phyloP scores from a whole-genome alignment of 2,888 invertebrate genomes.

The Eurytoma californica region DNA sequence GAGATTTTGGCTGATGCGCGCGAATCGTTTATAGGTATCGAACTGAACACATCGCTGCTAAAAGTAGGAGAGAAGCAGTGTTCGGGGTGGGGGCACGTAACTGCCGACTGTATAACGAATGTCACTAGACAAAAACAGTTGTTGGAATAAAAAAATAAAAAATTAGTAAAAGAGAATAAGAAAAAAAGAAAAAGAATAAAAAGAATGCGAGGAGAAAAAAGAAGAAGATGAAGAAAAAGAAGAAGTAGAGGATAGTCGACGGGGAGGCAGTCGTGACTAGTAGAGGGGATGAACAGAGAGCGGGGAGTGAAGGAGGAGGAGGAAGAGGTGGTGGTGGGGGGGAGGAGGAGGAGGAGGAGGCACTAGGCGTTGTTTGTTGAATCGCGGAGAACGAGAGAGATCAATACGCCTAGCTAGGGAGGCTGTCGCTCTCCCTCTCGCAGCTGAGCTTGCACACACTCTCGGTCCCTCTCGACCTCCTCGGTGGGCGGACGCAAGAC shows the following conservation, averaged over 20 bases:
- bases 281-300: not conserved
- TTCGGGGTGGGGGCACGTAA: not conserved
- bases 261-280: not conserved
- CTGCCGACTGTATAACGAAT: not conserved
- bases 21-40: not conserved
- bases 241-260: constrained; percentile 1
- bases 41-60: not conserved
- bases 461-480: constrained; percentile 58
- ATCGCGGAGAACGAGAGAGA: constrained; percentile 72
- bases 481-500: constrained; percentile 41
- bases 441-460: constrained; percentile 14
- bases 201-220: not conserved
- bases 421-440: constrained; percentile 32
- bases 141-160: constrained; percentile 17
- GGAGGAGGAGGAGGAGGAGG: constrained; percentile 60
- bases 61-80: not conserved
- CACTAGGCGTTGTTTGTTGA: constrained; percentile 73
- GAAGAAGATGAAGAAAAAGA: constrained; percentile 7
- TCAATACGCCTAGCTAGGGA: constrained; percentile 68
- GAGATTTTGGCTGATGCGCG: not conserved
- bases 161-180: not conserved
- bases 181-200: not conserved
- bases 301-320: constrained; percentile 13
- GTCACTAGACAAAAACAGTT: constrained; percentile 3
- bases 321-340: not conserved